Conservation (phyloP, 1,140 invertebrate species). For the Panonychus citri region DNA sequence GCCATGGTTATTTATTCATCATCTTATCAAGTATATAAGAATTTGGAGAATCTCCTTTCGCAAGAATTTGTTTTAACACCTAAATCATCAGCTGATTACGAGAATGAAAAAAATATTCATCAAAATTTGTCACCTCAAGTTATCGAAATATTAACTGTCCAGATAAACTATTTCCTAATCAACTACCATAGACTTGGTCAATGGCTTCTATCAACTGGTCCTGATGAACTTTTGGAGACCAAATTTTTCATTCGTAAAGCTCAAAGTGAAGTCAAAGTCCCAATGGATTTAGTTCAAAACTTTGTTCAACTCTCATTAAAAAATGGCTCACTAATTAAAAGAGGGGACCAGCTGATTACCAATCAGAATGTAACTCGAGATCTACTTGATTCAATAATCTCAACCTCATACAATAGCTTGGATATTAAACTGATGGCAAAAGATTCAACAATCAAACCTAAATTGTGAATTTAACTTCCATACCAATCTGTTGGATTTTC, state of each 20-base stretch:
- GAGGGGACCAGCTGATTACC: too few species aligned
- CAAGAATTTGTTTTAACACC: neutral
- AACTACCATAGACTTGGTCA: neutral
- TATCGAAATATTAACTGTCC: neutral
- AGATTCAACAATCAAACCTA: too few species aligned
- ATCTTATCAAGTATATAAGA: neutral
- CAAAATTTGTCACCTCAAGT: neutral
- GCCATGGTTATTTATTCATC: constrained; percentile 6
- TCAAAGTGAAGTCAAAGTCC: neutral
- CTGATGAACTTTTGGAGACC: neutral
- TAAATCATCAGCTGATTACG: neutral
- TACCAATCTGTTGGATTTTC: too few species aligned
- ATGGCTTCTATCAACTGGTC: neutral
- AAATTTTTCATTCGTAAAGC: neutral
- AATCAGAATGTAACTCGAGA: too few species aligned
- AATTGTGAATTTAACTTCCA: too few species aligned
- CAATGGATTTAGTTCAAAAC: neutral
- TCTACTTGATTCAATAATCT: too few species aligned
- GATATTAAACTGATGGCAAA: too few species aligned
- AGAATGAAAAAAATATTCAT: neutral
- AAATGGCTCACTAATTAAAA: too few species aligned
- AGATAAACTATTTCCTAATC: neutral
- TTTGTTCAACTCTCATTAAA: neutral
- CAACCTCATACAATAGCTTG: too few species aligned
- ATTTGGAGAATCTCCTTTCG: neutral